Evolutionary conservation across 53 echinoderm and acorn worm species (phyloP), one percentile per base, ranked within the genome.

Genomic region (Mesocentrotus franciscanus): DNA sequence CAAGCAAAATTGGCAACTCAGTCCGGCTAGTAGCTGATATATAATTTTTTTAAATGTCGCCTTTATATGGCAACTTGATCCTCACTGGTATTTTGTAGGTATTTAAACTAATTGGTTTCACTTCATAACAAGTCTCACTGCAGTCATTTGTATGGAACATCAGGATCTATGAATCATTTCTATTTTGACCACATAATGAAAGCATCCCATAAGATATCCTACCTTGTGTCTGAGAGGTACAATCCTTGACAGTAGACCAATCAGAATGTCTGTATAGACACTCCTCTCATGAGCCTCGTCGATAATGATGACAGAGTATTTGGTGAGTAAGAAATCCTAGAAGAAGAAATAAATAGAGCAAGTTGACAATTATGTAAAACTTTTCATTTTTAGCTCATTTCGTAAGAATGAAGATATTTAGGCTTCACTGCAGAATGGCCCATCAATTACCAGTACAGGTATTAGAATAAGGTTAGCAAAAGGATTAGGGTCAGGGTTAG

Each of bases 271-370:
- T 12, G 99, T 99, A 94, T 98, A 99, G 60, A 99, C 99, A 66
- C 99, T 99, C 55, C 99, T 95, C 89, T 99, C 99, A 57, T 99
- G 99, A 85, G 99, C 99, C 56, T 99, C 99, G 59, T 99, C 99
- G 56, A 99, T 99, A 33, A 99, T 97, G 71, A 99, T 96, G 29
- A 95, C 98, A 56, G 99, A 99, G 57, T 99, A 99, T 56, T 96
- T 98, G 33, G 96, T 95, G 27, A 99, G 87, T 27, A 99, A 85
- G 95, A 99, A 99, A 97, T 99, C 99, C 99, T 99, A 90, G 8
- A 87, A 93, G 33, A 59, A 22, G 34, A 18, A 64, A 68, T 30
- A 92, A 4, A 27, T 14, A 68, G 17, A 36, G 34, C 9, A 64
- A 92, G 8, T 68, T 61, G 39, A 70, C 62, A 18, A 91, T 9